Conservation (phyloP, 1,140 invertebrate species). For the Drosophila athabasca region DNA sequence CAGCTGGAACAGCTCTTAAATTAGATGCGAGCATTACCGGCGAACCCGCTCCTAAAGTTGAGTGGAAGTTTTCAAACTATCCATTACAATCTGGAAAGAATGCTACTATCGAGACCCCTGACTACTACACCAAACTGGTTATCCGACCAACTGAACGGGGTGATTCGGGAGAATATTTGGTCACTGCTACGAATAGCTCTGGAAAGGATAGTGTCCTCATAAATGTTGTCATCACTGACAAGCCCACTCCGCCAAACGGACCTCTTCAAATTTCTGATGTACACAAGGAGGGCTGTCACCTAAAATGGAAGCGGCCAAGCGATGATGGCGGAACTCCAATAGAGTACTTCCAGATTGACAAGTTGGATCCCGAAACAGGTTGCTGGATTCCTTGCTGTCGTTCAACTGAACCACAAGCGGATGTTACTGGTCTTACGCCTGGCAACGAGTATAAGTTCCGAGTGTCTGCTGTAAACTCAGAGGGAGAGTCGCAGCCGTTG, state of each 20-base stretch:
- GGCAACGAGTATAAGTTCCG: slow-evolving; percentile 97
- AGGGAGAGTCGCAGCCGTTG: slow-evolving; percentile 98
- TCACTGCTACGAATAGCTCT: slow-evolving; percentile 92
- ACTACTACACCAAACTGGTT: slow-evolving; percentile 94
- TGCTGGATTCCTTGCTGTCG: slow-evolving; percentile 96
- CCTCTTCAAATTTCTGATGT: slow-evolving; percentile 94
- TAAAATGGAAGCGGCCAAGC: slow-evolving; percentile 96
- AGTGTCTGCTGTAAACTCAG: slow-evolving; percentile 97
- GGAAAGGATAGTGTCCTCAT: slow-evolving; percentile 95
- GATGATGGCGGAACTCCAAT: slow-evolving; percentile 95
- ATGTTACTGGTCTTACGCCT: slow-evolving; percentile 93
- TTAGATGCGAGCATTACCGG: slow-evolving; percentile 95
- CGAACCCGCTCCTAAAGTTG: slow-evolving; percentile 94
- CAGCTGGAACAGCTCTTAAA: slow-evolving; percentile 96
- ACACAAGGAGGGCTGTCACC: slow-evolving; percentile 95
- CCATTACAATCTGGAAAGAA: slow-evolving; percentile 84
- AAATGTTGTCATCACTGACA: slow-evolving; percentile 96
- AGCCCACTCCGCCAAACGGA: slow-evolving; percentile 93
- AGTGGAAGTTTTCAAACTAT: slow-evolving; percentile 91
- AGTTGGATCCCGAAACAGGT: slow-evolving; percentile 96
- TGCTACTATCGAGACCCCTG: slow-evolving; percentile 91
- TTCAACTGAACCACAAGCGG: slow-evolving; percentile 91
- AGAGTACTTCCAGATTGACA: slow-evolving; percentile 97
- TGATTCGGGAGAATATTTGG: slow-evolving; percentile 95
- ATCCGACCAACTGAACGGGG: slow-evolving; percentile 91